Percentiles rank a stretch among this genome's conserved stretches.
Evolutionary conservation across 2,888 invertebrate genomes (phyloP).

Genomic region (Phalera bucephala): DNA sequence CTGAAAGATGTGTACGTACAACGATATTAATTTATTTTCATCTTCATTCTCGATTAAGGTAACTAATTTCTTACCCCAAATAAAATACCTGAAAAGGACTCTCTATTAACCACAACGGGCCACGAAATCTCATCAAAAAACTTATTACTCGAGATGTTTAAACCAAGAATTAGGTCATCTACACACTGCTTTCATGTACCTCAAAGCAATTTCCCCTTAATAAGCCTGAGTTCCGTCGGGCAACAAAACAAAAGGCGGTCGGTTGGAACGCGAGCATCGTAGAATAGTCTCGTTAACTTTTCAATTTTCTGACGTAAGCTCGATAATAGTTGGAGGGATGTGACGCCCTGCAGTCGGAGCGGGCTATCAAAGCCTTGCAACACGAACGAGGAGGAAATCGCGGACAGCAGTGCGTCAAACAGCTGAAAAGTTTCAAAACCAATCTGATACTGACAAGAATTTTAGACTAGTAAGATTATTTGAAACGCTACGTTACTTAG

Average conservation of each 20-base stretch:
- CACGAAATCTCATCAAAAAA: slow-evolving; percentile 33
- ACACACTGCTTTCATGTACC: slow-evolving; percentile 53
- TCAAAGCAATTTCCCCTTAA: slow-evolving; percentile 61
- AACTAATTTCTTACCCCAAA: neutral
- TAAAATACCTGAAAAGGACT: neutral
- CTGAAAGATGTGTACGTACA: too few species aligned
- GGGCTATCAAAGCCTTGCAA: neutral
- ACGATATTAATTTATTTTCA: too few species aligned
- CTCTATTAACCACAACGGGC: slow-evolving; percentile 6
- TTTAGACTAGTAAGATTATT: too few species aligned
- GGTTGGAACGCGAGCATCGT: slow-evolving; percentile 54
- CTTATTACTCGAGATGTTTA: slow-evolving; percentile 34
- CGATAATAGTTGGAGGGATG: slow-evolving; percentile 40
- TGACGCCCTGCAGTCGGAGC: slow-evolving; percentile 23
- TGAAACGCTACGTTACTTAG: too few species aligned
- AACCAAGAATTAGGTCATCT: slow-evolving; percentile 51
- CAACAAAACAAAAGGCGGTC: slow-evolving; percentile 62
- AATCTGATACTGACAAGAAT: too few species aligned
- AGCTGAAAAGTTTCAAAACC: too few species aligned
- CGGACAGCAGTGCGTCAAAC: too few species aligned
- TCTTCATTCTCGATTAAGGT: too few species aligned
- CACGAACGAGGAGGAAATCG: too few species aligned
- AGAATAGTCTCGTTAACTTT: slow-evolving; percentile 78
- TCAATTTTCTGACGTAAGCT: slow-evolving; percentile 73
- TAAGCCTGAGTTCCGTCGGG: slow-evolving; percentile 57